phyloP scores from a whole-genome alignment of 1,140 invertebrate genomes.

The Bactericera cockerelli region DNA sequence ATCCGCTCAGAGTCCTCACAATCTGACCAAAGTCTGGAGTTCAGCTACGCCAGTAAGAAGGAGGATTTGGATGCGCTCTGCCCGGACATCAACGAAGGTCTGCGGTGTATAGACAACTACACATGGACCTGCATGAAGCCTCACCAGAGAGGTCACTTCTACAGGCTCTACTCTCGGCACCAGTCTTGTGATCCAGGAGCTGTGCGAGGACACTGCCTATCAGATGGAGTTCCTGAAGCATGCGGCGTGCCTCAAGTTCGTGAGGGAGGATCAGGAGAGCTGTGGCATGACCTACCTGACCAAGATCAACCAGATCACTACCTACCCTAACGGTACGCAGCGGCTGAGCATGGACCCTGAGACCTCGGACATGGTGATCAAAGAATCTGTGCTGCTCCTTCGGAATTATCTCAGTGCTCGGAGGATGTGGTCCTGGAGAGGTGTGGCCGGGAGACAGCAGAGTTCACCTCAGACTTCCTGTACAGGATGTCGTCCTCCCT shows the following conservation, averaged over 20 bases:
- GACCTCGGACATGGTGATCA: too few relatives aligned
- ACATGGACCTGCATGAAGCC: conserved; percentile 52
- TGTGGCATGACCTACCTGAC: too few relatives aligned
- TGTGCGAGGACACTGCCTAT: conserved; percentile 57
- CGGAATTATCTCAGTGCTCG: conserved; percentile 54
- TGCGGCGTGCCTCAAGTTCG: too few relatives aligned
- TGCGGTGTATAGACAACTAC: conserved; percentile 58
- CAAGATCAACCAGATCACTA: too few relatives aligned
- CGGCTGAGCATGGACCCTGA: too few relatives aligned
- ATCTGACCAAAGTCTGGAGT: conserved; percentile 35
- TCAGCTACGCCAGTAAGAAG: conserved; percentile 37
- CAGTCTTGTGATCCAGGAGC: conserved; percentile 49
- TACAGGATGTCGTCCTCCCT: conserved; percentile 50
- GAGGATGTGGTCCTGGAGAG: conserved; percentile 43
- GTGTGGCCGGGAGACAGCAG: conserved; percentile 54
- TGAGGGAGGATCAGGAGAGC: too few relatives aligned
- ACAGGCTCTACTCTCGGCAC: conserved; percentile 56
- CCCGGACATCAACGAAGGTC: conserved; percentile 47
- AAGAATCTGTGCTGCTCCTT: conserved; percentile 55
- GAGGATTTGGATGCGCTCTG: conserved; percentile 38
- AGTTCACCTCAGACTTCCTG: conserved; percentile 50
- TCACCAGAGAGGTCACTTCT: conserved; percentile 50
- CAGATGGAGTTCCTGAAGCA: too few relatives aligned
- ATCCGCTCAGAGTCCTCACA: conserved; percentile 37
- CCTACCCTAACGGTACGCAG: too few relatives aligned